A percentile compares a stretch with the other conserved stretches of the same genome.
Evolutionary conservation across 2,888 invertebrate genomes (phyloP).

Genomic region (Limnephilus marmoratus): DNA sequence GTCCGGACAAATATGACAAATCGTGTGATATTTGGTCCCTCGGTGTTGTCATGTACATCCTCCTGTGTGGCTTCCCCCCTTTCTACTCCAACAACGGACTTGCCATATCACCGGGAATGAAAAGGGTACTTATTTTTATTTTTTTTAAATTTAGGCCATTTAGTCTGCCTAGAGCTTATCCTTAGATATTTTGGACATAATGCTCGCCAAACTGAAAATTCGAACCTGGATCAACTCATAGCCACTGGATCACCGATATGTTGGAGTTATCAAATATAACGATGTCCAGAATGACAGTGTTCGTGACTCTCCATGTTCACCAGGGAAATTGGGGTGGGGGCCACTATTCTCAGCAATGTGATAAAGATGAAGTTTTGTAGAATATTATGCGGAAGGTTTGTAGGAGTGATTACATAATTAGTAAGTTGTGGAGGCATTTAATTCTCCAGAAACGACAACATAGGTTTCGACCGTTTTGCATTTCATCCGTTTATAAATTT

Average conservation of each 20-base stretch:
- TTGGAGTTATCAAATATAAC: no score
- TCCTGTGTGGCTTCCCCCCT: constrained; percentile 99
- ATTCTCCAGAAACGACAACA: neutral
- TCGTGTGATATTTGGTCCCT: constrained; percentile 99
- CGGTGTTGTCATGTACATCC: constrained; percentile 99
- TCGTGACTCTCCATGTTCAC: no score
- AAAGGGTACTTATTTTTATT: constrained; percentile 79
- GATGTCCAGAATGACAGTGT: no score
- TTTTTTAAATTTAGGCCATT: neutral
- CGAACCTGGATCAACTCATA: no score
- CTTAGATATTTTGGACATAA: no score
- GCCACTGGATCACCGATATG: no score
- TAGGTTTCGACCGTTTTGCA: no score
- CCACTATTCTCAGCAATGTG: no score
- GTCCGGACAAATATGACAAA: constrained; percentile 98
- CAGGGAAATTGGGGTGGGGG: no score
- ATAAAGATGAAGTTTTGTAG: neutral
- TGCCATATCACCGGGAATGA: constrained; percentile 99
- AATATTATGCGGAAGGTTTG: neutral
- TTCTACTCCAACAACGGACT: constrained; percentile 98
- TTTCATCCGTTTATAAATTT: no score
- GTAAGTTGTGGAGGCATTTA: neutral
- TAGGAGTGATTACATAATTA: neutral
- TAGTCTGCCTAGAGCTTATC: no score
- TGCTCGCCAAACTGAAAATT: no score